Evolutionary conservation across 2,797 vertebrate species (phyloP).

Genomic region (Dendrocincla tyrannina): DNA sequence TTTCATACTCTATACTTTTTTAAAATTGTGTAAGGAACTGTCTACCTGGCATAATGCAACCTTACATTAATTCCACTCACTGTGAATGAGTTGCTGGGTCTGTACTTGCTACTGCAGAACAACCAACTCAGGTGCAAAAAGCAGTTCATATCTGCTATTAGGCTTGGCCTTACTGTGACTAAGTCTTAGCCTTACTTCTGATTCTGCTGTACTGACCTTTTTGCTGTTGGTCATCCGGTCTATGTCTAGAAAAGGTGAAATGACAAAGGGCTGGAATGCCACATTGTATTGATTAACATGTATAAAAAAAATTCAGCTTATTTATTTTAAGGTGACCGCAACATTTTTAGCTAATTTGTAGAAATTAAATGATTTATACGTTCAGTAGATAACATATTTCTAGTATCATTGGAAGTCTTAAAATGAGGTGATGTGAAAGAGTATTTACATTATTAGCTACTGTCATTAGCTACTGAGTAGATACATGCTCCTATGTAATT

Average conservation of each 20-base stretch:
- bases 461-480: not conserved
- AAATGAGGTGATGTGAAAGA: not conserved
- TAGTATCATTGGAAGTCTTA: not conserved
- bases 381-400: not conserved
- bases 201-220: not conserved
- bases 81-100: not conserved
- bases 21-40: not conserved
- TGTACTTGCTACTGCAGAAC: not conserved
- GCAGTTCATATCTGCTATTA: not conserved
- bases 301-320: not conserved
- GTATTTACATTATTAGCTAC: not conserved
- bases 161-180: not conserved
- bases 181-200: not conserved
- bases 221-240: not conserved
- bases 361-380: not conserved
- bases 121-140: not conserved
- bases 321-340: not conserved
- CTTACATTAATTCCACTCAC: not conserved
- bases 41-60: not conserved
- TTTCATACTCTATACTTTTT: not conserved
- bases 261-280: not conserved
- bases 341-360: not conserved
- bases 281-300: not conserved
- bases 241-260: not conserved
- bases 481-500: not conserved